These are phyloP conservation scores for Toxotes jaculatrix DNA, from an alignment of 2,113 vertebrate species.

Conservation along the genomic window DNA sequence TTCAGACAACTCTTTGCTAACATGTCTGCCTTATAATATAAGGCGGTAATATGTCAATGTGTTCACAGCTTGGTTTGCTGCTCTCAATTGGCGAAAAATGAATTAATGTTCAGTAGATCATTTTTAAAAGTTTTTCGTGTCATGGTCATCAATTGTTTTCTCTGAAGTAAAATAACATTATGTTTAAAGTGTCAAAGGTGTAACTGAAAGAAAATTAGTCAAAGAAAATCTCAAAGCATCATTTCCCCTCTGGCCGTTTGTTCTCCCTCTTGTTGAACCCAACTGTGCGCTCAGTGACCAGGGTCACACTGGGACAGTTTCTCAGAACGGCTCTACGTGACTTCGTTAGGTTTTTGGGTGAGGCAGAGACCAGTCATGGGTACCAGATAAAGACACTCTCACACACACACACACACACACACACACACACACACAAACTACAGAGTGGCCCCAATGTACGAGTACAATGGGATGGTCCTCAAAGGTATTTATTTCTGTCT, in stretches of 20 bases:
- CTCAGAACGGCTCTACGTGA: background rate
- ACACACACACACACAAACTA: background rate
- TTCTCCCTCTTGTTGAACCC: background rate
- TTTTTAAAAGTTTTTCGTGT: background rate
- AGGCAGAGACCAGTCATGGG: constrained; percentile 39
- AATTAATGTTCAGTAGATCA: background rate
- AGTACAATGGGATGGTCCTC: constrained; percentile 22
- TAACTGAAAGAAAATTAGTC: background rate
- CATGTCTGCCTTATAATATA: background rate
- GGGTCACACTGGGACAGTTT: constrained; percentile 52
- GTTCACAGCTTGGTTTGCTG: background rate
- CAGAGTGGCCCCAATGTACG: background rate
- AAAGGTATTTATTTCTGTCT: constrained; percentile 59
- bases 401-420: constrained; percentile 8
- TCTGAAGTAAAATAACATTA: background rate
- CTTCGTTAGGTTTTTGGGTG: constrained; percentile 47
- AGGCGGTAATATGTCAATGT: background rate
- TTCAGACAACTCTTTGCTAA: too few species aligned
- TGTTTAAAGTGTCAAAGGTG: background rate
- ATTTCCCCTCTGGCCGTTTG: background rate
- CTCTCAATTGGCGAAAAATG: background rate
- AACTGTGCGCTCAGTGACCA: background rate
- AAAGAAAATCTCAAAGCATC: background rate
- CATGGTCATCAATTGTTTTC: background rate
- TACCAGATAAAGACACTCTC: constrained; percentile 44